Evolutionary conservation across 2,797 vertebrate species (phyloP).

Genomic region (Zenarchopterus dispar): DNA sequence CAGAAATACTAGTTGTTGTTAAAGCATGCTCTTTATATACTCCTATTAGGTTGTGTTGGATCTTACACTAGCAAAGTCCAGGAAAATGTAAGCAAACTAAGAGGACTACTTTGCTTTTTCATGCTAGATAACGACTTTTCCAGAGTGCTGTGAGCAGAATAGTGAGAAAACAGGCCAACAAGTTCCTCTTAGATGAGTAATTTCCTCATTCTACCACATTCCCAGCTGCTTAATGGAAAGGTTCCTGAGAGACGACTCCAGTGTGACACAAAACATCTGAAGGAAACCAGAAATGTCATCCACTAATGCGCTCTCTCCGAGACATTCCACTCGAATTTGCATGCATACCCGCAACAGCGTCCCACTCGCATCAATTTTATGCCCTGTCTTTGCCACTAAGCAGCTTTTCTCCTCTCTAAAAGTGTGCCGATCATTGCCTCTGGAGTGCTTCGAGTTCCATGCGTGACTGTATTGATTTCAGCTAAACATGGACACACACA

Average conservation of each 20-base stretch:
- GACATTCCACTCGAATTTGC: constrained; percentile 21
- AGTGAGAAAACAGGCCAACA: constrained; percentile 51
- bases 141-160: constrained; percentile 37
- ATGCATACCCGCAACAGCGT: constrained; percentile 31
- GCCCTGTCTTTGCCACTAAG: constrained; percentile 20
- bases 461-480: constrained; percentile 73
- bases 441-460: constrained; percentile 48
- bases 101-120: constrained; percentile 26
- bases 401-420: constrained; percentile 43
- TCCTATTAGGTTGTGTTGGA: not conserved
- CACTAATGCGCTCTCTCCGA: constrained; percentile 5
- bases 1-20: no score
- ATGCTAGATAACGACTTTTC: constrained; percentile 23
- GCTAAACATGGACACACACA: constrained; percentile 59
- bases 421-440: constrained; percentile 33
- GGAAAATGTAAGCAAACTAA: no score
- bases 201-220: constrained; percentile 70
- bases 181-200: constrained; percentile 69
- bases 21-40: no score
- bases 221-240: constrained; percentile 64
- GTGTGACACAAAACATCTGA: constrained; percentile 34
- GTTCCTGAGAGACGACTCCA: constrained; percentile 35
- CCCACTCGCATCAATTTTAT: constrained; percentile 45
- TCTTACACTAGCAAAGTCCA: not conserved
- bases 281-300: constrained; percentile 36